Evolutionary conservation across 2,797 vertebrate species (phyloP).

Genomic region (Melanotaenia maccullochi): DNA sequence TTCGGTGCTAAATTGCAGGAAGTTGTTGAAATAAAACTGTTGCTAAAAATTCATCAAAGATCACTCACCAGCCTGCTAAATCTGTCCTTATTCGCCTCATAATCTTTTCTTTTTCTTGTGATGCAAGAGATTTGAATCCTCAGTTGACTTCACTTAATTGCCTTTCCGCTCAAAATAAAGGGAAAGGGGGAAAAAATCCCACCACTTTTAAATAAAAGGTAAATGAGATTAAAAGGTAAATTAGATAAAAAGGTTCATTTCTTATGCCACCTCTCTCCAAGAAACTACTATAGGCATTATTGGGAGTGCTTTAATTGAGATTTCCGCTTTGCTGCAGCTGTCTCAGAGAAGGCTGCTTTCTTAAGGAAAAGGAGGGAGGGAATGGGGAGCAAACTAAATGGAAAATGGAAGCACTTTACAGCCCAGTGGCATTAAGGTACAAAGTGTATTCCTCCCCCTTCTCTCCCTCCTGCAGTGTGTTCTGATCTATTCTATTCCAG

Average conservation of each 20-base stretch:
- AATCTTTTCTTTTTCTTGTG: slow-evolving; percentile 80
- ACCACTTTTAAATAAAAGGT: slow-evolving; percentile 86
- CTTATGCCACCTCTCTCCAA: slow-evolving; percentile 79
- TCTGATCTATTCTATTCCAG: slow-evolving; percentile 71
- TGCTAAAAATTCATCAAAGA: slow-evolving; percentile 82
- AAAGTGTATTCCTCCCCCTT: slow-evolving; percentile 81
- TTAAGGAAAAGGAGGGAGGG: slow-evolving; percentile 59
- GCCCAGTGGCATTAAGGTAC: slow-evolving; percentile 79
- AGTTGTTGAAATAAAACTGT: slow-evolving; percentile 84
- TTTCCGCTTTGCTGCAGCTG: slow-evolving; percentile 85
- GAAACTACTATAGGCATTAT: slow-evolving; percentile 84
- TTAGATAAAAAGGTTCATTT: slow-evolving; percentile 78
- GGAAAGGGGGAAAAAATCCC: slow-evolving; percentile 44
- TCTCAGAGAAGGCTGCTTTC: slow-evolving; percentile 69
- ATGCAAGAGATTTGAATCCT: slow-evolving; percentile 85
- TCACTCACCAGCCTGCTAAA: slow-evolving; percentile 80
- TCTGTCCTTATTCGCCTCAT: slow-evolving; percentile 80
- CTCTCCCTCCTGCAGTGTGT: slow-evolving; percentile 73
- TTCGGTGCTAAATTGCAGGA: slow-evolving; percentile 83
- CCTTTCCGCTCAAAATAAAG: slow-evolving; percentile 84
- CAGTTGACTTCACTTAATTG: slow-evolving; percentile 88
- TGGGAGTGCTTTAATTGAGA: slow-evolving; percentile 83
- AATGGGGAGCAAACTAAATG: slow-evolving; percentile 73
- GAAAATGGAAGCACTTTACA: slow-evolving; percentile 83
- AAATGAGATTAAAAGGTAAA: slow-evolving; percentile 83